Evolutionary conservation across 2,888 invertebrate species (phyloP).

Genomic region (Drosophila suboccidentalis): DNA sequence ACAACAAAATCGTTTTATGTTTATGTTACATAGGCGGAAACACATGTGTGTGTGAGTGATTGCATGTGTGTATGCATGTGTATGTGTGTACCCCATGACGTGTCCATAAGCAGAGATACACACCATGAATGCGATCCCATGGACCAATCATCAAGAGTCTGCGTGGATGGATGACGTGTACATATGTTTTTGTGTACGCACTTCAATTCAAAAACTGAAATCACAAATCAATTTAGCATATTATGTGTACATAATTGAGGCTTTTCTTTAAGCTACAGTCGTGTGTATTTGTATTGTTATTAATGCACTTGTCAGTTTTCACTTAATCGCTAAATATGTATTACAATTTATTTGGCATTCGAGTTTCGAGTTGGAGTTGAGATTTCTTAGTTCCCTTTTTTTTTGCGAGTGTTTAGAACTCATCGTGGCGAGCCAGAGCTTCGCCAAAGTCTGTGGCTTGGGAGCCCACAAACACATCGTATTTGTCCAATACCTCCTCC

Average conservation of each 20-base stretch:
- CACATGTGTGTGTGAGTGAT: constrained; percentile 13
- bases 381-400: background rate
- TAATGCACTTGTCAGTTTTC: constrained; percentile 56
- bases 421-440: constrained; percentile 97
- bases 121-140: constrained; percentile 30
- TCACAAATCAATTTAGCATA: constrained; percentile 52
- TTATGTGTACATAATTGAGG: background rate
- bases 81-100: constrained; percentile 53
- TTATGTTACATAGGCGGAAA: constrained; percentile 67
- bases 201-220: constrained; percentile 36
- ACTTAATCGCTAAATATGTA: constrained; percentile 40
- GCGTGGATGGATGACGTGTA: constrained; percentile 55
- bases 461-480: constrained; percentile 98
- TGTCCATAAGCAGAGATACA: constrained; percentile 48
- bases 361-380: constrained; percentile 36
- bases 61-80: constrained; percentile 22
- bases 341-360: constrained; percentile 63
- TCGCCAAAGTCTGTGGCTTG: constrained; percentile 99
- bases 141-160: constrained; percentile 48
- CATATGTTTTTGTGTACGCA: constrained; percentile 43
- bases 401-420: constrained; percentile 89
- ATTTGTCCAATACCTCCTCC: constrained; percentile 96
- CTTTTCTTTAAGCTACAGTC: constrained; percentile 26
- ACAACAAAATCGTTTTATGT: constrained; percentile 76
- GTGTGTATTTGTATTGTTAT: constrained; percentile 32